Conservation (phyloP, 23 tunicate genomes). For the Oikopleura albicans region DNA sequence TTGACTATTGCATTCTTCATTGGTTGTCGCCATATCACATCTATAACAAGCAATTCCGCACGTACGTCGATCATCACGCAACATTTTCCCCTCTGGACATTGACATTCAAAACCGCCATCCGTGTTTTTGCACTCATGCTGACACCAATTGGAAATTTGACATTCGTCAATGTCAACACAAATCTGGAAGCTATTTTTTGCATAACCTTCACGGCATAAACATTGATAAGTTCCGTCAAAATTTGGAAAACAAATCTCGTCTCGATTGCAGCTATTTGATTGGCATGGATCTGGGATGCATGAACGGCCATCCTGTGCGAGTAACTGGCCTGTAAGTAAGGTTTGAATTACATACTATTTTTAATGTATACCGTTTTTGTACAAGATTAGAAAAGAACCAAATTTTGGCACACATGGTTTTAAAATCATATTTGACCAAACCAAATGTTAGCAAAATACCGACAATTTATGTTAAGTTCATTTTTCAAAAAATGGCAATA, state of each 20-base stretch:
- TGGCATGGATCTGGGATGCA: constrained; percentile 18
- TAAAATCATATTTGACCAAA: too few species aligned
- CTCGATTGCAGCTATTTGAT: background rate
- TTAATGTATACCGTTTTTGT: too few species aligned
- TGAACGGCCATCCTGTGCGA: background rate
- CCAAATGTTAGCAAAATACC: background rate
- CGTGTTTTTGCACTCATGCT: constrained; percentile 43
- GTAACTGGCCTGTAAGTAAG: too few species aligned
- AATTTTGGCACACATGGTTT: too few species aligned
- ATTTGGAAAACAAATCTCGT: background rate
- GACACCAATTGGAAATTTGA: constrained; percentile 30
- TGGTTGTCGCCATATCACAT: background rate
- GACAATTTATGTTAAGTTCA: background rate
- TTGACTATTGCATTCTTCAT: constrained; percentile 16
- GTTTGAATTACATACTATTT: too few species aligned
- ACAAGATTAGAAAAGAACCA: too few species aligned
- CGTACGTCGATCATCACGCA: constrained; percentile 1
- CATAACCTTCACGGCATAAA: background rate
- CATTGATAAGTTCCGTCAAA: background rate
- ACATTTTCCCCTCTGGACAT: constrained; percentile 34
- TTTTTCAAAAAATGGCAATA: too few species aligned
- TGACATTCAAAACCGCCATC: constrained; percentile 42
- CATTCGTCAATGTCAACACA: constrained; percentile 84
- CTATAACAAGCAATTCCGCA: constrained; percentile 4
- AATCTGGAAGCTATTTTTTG: background rate